Conservation (phyloP, 2,888 invertebrate species). For the Lycocerus yunnanus region DNA sequence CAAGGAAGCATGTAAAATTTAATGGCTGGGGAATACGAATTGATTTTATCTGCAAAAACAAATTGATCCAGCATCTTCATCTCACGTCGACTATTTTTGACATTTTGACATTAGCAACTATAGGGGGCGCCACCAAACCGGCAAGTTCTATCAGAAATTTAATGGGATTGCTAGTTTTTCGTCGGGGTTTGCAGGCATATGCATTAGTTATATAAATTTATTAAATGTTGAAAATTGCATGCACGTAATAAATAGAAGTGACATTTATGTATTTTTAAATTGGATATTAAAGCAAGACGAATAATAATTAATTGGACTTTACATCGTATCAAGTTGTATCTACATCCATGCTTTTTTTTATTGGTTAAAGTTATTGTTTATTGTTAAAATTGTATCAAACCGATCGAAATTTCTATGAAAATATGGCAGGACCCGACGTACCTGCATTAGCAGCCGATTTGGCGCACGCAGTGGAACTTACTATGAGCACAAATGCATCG, state of each 20-base stretch:
- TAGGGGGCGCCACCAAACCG: neutral
- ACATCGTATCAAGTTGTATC: neutral
- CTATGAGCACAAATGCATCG: slow-evolving; percentile 77
- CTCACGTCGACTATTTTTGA: neutral
- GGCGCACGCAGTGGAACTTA: slow-evolving; percentile 79
- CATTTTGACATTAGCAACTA: neutral
- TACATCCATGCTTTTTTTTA: slow-evolving; percentile 26
- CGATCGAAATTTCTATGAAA: slow-evolving; percentile 6
- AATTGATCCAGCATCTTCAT: neutral
- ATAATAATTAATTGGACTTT: neutral
- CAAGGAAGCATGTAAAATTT: neutral
- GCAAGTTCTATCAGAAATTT: neutral
- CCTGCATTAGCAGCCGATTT: slow-evolving; percentile 75
- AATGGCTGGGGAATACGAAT: neutral
- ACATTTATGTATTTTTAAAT: neutral
- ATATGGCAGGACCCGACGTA: slow-evolving; percentile 65
- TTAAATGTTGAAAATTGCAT: neutral
- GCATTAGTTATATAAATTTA: neutral
- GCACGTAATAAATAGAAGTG: neutral
- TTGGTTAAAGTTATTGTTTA: slow-evolving; percentile 15
- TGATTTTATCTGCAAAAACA: neutral
- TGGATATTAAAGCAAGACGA: neutral
- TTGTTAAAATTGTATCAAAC: slow-evolving; percentile 2
- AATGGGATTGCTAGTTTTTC: neutral
- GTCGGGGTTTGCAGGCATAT: neutral